phyloP scores from a whole-genome alignment of 1,140 invertebrate species.

The Rhagoletis pomonella region DNA sequence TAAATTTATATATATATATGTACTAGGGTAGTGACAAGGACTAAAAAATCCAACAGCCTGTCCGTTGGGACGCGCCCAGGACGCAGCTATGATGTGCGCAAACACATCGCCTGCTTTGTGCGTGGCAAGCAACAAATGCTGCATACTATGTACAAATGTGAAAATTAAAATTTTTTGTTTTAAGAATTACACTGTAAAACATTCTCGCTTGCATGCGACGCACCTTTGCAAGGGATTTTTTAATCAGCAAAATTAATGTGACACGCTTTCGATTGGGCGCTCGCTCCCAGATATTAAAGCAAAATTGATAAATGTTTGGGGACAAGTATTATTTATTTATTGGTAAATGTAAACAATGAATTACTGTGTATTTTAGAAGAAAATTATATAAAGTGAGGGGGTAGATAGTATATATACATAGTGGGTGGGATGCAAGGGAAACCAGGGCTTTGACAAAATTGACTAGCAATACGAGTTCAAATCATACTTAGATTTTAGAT shows the following conservation, averaged over 20 bases:
- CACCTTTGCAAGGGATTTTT: constrained; percentile 70
- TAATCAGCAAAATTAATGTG: constrained; percentile 74
- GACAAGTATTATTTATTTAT: neutral
- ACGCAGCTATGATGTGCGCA: constrained; percentile 68
- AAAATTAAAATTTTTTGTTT: too few species aligned
- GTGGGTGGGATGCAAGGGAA: too few species aligned
- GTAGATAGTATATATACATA: too few species aligned
- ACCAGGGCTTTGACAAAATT: too few species aligned
- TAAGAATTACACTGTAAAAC: too few species aligned
- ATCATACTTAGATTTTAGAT: too few species aligned
- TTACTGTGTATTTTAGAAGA: neutral
- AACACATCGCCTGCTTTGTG: constrained; percentile 54
- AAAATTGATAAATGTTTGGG: neutral
- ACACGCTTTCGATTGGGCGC: constrained; percentile 69
- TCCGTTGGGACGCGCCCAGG: constrained; percentile 53
- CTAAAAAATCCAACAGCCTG: constrained; percentile 73
- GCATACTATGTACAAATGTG: neutral
- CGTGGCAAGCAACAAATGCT: constrained; percentile 31
- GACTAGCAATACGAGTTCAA: too few species aligned
- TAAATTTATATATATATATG: too few species aligned
- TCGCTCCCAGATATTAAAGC: neutral
- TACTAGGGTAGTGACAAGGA: constrained; percentile 68
- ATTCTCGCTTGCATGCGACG: constrained; percentile 42
- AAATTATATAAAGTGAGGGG: too few species aligned
- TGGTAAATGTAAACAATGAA: neutral